Percentiles rank a stretch among this genome's conserved stretches.
These are phyloP conservation scores for Sialis lutaria DNA, from an alignment of 2,888 invertebrate species.

Conservation along the genomic window DNA sequence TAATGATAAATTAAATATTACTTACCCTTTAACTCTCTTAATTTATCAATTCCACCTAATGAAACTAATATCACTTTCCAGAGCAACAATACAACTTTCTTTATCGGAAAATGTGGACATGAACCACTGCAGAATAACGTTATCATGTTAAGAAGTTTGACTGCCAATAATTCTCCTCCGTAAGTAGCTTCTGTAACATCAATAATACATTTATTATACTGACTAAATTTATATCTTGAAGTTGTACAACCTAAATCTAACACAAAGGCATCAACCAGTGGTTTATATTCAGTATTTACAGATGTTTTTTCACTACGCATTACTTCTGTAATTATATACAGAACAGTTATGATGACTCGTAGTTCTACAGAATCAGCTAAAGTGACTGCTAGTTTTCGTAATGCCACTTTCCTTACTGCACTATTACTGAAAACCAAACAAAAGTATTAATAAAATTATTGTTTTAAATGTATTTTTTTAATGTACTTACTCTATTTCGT, in stretches of 20 bases:
- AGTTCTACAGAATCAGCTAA: slow-evolving; percentile 83
- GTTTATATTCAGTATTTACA: slow-evolving; percentile 24
- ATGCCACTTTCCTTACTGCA: slow-evolving; percentile 50
- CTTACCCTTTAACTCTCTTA: slow-evolving; percentile 57
- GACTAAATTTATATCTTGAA: too few species aligned
- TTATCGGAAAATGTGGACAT: slow-evolving; percentile 96
- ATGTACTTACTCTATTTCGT: slow-evolving; percentile 69
- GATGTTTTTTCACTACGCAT: slow-evolving; percentile 53
- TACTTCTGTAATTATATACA: slow-evolving; percentile 92
- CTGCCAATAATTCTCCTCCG: slow-evolving; percentile 70
- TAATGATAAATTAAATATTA: background rate
- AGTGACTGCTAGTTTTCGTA: slow-evolving; percentile 60
- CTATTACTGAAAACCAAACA: slow-evolving; percentile 30
- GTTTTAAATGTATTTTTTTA: background rate
- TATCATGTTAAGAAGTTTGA: slow-evolving; percentile 89
- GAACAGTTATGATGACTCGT: slow-evolving; percentile 77
- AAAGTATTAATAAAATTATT: too few species aligned
- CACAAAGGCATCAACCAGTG: slow-evolving; percentile 34
- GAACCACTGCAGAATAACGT: slow-evolving; percentile 91
- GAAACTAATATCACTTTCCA: slow-evolving; percentile 92
- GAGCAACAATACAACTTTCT: slow-evolving; percentile 82
- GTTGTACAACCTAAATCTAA: slow-evolving; percentile 10
- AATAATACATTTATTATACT: too few species aligned
- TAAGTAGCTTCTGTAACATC: slow-evolving; percentile 25
- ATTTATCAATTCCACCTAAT: slow-evolving; percentile 75